Evolutionary conservation across 2,888 invertebrate genomes (phyloP).

Genomic region (Amblyjoppa proteus): DNA sequence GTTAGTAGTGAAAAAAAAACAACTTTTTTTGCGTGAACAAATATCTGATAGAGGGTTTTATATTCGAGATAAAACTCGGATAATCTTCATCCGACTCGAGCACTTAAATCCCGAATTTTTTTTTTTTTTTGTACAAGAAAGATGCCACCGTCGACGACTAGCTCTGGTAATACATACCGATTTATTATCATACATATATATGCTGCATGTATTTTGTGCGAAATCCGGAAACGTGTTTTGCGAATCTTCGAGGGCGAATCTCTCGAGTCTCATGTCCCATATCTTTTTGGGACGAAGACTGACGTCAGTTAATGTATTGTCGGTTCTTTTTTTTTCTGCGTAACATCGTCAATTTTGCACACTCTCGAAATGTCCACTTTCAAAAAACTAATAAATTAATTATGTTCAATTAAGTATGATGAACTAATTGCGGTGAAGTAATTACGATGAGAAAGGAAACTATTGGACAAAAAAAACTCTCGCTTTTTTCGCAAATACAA

Average conservation of each 20-base stretch:
- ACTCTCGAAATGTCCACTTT: not conserved
- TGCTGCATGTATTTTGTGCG: constrained; percentile 25
- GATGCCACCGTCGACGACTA: constrained; percentile 5
- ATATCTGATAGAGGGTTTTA: too few relatives aligned
- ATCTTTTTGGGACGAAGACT: constrained; percentile 37
- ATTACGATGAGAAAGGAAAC: not conserved
- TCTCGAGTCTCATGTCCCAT: constrained; percentile 1
- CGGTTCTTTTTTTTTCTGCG: constrained; percentile 24
- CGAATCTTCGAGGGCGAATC: constrained; percentile 27
- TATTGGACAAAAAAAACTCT: not conserved
- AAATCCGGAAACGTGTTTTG: constrained; percentile 21
- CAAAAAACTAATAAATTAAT: too few relatives aligned
- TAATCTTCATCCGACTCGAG: not conserved
- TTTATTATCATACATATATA: constrained; percentile 27
- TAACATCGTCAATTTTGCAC: constrained; percentile 42
- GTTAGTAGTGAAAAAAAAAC: not conserved
- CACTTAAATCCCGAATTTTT: not conserved
- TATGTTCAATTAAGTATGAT: too few relatives aligned
- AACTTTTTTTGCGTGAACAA: not conserved
- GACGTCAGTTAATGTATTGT: constrained; percentile 57
- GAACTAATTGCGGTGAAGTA: too few relatives aligned
- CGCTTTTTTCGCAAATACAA: not conserved
- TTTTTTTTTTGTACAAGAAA: not conserved
- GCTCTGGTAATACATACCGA: not conserved
- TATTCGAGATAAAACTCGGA: not conserved